Percentiles rank a stretch among this genome's conserved stretches.
These are phyloP conservation scores for Neotoma lepida DNA, from an alignment of 2,113 vertebrate genomes.

Conservation along the genomic window DNA sequence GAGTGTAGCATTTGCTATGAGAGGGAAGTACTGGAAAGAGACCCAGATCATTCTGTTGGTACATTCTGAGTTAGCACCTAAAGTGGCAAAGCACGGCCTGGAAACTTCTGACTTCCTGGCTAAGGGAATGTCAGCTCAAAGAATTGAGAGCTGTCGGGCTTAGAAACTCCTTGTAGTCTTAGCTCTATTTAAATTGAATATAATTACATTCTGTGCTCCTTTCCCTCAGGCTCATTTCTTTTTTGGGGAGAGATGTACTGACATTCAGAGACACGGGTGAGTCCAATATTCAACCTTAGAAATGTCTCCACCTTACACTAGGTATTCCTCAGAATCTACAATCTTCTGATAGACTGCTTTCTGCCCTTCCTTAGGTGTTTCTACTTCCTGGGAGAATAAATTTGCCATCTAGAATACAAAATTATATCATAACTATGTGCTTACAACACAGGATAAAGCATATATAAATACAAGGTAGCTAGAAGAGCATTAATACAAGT, in stretches of 20 bases:
- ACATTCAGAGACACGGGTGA: not conserved
- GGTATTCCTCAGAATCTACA: not conserved
- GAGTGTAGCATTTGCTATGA: not conserved
- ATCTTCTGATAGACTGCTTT: not conserved
- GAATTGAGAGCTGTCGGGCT: not conserved
- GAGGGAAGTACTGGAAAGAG: not conserved
- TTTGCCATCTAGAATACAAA: not conserved
- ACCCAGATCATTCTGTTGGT: constrained; percentile 43
- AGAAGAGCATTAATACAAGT: not conserved
- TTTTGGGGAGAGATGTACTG: not conserved
- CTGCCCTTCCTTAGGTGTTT: not conserved
- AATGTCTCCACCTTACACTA: not conserved
- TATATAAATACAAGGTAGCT: not conserved
- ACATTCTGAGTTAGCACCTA: not conserved
- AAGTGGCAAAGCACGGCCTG: not conserved
- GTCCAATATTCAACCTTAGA: not conserved
- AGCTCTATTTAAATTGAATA: not conserved
- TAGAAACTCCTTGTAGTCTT: not conserved
- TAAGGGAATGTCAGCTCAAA: not conserved
- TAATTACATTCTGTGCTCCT: not conserved
- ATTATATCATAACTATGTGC: not conserved
- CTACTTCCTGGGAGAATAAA: not conserved
- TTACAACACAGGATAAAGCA: not conserved
- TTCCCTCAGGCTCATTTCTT: not conserved
- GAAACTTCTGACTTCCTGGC: not conserved